phyloP scores from a whole-genome alignment of 2,797 vertebrate genomes.

The Mus minutoides region DNA sequence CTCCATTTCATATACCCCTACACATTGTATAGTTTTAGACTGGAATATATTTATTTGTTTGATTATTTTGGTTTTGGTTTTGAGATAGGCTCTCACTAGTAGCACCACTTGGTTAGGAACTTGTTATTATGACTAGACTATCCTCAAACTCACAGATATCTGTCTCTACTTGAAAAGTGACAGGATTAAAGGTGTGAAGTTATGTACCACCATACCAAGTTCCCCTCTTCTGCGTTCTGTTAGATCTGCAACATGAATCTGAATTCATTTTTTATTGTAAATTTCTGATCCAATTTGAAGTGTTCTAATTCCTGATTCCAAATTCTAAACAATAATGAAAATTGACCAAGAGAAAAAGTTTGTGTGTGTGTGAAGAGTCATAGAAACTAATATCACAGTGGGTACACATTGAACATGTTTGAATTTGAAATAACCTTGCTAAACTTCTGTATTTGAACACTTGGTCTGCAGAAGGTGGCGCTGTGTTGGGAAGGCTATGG shows the following conservation, averaged over 20 bases:
- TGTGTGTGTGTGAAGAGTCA: not conserved
- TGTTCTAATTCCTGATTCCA: not conserved
- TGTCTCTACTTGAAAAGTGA: not conserved
- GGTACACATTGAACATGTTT: not conserved
- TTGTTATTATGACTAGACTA: not conserved
- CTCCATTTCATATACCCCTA: not conserved
- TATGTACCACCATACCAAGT: not conserved
- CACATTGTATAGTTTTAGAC: not conserved
- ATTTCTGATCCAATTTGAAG: not conserved
- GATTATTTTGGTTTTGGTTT: not conserved
- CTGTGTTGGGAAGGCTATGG: not conserved
- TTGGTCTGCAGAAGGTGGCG: not conserved
- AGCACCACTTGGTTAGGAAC: not conserved
- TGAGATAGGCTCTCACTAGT: not conserved
- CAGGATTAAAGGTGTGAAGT: not conserved
- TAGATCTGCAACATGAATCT: not conserved
- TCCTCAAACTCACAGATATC: not conserved
- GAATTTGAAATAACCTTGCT: not conserved
- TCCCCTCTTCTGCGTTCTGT: too few species aligned
- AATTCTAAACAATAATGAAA: constrained; percentile 29
- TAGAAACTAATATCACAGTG: not conserved
- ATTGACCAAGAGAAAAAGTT: not conserved
- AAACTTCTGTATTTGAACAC: not conserved
- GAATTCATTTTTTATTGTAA: not conserved
- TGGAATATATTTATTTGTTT: not conserved